Evolutionary conservation across 2,797 vertebrate species (phyloP).

Genomic region (Ptychadena robeensis): DNA sequence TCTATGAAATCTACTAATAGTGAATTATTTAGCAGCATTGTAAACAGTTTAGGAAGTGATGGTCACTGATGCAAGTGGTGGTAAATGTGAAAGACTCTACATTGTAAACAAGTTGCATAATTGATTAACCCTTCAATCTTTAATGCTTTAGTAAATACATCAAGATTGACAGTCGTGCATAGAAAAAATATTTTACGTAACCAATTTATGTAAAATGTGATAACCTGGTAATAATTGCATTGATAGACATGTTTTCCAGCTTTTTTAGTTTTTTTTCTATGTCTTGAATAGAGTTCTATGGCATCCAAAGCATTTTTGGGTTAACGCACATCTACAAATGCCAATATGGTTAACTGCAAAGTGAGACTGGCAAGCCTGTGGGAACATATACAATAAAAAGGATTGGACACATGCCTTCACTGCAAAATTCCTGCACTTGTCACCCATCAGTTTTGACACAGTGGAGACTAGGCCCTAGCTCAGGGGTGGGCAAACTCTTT

Average conservation of each 20-base stretch:
- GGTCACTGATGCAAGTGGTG: background rate
- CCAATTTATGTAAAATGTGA: background rate
- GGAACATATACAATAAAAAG: no score
- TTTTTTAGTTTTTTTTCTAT: no score
- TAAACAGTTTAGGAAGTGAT: background rate
- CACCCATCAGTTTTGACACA: no score
- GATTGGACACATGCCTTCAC: no score
- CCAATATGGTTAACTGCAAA: no score
- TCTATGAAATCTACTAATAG: background rate
- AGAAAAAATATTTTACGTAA: background rate
- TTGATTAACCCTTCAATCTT: background rate
- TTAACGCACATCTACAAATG: no score
- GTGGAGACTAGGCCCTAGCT: no score
- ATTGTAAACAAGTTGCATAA: background rate
- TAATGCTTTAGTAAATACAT: background rate
- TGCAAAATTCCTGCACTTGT: no score
- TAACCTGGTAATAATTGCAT: background rate
- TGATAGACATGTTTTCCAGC: background rate
- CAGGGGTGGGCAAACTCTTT: no score
- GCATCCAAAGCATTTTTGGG: no score
- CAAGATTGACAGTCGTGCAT: background rate
- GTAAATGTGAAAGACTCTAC: conserved; percentile 4
- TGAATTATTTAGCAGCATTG: background rate
- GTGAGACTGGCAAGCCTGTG: no score
- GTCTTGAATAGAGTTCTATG: no score